phyloP scores from a whole-genome alignment of 2,113 vertebrate species.

The Bostrychus sinensis region DNA sequence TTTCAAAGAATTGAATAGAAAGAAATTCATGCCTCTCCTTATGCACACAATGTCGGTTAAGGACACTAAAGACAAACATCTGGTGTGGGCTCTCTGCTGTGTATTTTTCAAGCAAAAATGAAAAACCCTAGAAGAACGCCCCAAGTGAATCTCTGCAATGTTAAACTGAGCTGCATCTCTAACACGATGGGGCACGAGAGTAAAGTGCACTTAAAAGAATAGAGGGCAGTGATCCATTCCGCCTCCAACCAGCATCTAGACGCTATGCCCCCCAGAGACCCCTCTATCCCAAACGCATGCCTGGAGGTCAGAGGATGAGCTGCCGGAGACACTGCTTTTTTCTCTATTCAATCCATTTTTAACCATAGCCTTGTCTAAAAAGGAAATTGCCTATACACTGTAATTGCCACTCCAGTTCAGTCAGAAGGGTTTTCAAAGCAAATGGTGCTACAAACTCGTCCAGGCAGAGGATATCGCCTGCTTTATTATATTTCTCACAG shows the following conservation, averaged over 20 bases:
- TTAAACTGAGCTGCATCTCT: slow-evolving; percentile 56
- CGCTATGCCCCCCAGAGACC: slow-evolving; percentile 34
- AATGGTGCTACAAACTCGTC: slow-evolving; percentile 44
- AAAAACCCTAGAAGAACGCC: slow-evolving; percentile 52
- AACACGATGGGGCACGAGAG: slow-evolving; percentile 50
- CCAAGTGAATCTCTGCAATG: slow-evolving; percentile 33
- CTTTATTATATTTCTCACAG: slow-evolving; percentile 48
- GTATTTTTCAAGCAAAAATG: slow-evolving; percentile 38
- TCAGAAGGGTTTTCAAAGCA: slow-evolving; percentile 53
- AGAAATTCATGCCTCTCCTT: too few species aligned
- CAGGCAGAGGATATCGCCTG: slow-evolving; percentile 27
- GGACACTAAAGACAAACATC: slow-evolving; percentile 45
- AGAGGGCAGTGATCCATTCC: slow-evolving; percentile 60
- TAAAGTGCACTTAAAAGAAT: slow-evolving; percentile 74
- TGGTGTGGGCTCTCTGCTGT: slow-evolving; percentile 41
- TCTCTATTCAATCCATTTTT: slow-evolving; percentile 34
- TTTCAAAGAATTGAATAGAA: too few species aligned
- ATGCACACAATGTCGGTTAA: too few species aligned
- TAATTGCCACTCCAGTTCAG: slow-evolving; percentile 49
- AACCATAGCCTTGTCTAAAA: slow-evolving; percentile 6
- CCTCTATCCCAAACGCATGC: slow-evolving; percentile 42
- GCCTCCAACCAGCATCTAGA: slow-evolving; percentile 57
- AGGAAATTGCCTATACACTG: slow-evolving; percentile 15
- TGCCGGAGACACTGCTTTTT: slow-evolving; percentile 30
- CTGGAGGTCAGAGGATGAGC: slow-evolving; percentile 52